Percentiles rank a stretch among this genome's conserved stretches.
Conservation (phyloP, 2,797 vertebrate genomes). For the Rhyacichthys aspro region DNA sequence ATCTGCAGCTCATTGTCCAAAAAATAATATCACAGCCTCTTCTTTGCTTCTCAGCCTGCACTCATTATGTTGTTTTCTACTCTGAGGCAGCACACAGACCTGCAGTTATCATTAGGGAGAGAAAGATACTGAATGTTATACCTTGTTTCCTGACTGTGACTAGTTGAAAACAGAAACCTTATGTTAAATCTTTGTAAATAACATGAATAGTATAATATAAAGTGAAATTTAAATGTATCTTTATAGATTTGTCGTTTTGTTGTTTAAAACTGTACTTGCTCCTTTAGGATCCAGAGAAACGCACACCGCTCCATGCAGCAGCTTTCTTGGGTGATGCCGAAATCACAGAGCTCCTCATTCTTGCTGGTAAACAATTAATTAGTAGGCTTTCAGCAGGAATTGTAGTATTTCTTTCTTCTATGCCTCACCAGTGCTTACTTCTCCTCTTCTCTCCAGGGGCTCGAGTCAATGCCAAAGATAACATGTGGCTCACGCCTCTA, state of each 20-base stretch:
- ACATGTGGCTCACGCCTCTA: conserved; percentile 97
- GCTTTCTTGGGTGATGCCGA: conserved; percentile 96
- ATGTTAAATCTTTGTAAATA: too few relatives aligned
- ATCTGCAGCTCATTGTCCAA: conserved; percentile 27
- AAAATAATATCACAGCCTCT: conserved; percentile 24
- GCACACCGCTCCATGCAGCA: conserved; percentile 93
- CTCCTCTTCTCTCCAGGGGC: conserved; percentile 82
- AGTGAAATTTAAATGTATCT: too few relatives aligned
- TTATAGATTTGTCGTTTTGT: too few relatives aligned
- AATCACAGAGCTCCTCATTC: conserved; percentile 95
- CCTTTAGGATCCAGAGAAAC: conserved; percentile 91
- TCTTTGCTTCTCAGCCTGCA: conserved; percentile 10
- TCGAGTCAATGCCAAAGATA: conserved; percentile 98
- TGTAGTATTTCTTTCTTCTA: background rate
- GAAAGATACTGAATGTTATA: too few relatives aligned
- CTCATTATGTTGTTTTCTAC: background rate
- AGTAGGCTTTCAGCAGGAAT: background rate
- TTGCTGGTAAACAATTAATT: conserved; percentile 88
- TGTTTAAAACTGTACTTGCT: too few relatives aligned
- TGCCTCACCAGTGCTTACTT: conserved; percentile 25
- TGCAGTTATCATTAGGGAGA: background rate
- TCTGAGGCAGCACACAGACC: too few relatives aligned
- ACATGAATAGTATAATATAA: too few relatives aligned
- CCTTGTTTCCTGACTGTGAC: too few relatives aligned
- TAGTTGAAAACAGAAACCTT: too few relatives aligned